Base-by-base conservation (phyloP, 2,113 vertebrate species). In the Corapipo altera region DNA sequence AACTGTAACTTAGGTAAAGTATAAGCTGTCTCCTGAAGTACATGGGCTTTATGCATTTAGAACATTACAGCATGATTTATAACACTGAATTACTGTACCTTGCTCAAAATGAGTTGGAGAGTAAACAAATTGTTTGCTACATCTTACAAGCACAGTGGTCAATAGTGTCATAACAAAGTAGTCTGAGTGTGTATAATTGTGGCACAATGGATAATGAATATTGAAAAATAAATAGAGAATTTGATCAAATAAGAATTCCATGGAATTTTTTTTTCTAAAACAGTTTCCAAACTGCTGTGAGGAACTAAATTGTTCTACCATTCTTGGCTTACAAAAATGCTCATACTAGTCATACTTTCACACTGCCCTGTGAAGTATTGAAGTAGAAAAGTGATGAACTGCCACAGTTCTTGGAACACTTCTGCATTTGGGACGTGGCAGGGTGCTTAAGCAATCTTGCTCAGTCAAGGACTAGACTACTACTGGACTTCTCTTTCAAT, bases 111-210 rank as follows among this genome's bases (percentile, higher is more conserved):
- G 49, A 75, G 51, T 73, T 78, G 91, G 92, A 81, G 64, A 85
- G 57, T 73, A 66, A 96, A 78, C 49, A 75, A 76, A 83, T 95
- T 95, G 26, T 84, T 96, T 96, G 61, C 72, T 93, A 37, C 41
- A 14, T 79, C 41, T 79, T 86, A 79, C 85, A 95, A 85, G 44
- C 73, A 82, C 74, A 57, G 67, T 94, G 95, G 95, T 92, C 95
- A 97, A 70, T 65, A 87, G 33, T 80, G 64, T 93, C 66, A 70
- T 39, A 96, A 76, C 51, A 91, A 94, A 95, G 85, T 57, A 87
- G 67, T 72, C 88, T 67, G 64, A 23, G 27, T 91, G 33, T 83
- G 44, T 89, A 44, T 93, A 81, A 91, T 92, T 88, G 72, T 81
- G 61, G 30, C 48, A 46, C 37, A 94, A 74, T 76, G 58, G 43